phyloP scores from a whole-genome alignment of 2,888 invertebrate genomes.

The Scaeva pyrastri region DNA sequence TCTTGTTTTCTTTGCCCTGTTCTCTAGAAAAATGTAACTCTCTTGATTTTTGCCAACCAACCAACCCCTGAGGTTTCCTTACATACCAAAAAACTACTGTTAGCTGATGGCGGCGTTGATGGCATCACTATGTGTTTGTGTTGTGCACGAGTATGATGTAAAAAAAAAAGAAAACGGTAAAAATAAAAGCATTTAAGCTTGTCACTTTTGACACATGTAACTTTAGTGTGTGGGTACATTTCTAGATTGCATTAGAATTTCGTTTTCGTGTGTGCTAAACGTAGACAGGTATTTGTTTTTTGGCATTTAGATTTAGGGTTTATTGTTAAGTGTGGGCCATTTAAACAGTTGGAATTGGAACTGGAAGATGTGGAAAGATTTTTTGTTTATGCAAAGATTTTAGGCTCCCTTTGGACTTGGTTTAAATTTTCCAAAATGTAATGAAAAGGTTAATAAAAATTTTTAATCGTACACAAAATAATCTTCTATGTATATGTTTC shows the following conservation, averaged over 20 bases:
- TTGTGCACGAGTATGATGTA: constrained; percentile 5
- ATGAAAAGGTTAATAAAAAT: too few relatives aligned
- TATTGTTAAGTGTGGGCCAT: too few relatives aligned
- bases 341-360: too few relatives aligned
- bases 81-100: background rate
- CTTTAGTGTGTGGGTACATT: too few relatives aligned
- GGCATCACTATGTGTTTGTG: background rate
- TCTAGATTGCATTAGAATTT: constrained; percentile 30
- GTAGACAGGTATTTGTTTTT: background rate
- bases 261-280: background rate
- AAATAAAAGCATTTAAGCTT: constrained; percentile 36
- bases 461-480: too few relatives aligned
- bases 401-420: too few relatives aligned
- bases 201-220: constrained; percentile 42
- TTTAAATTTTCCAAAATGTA: too few relatives aligned
- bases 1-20: background rate
- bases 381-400: too few relatives aligned
- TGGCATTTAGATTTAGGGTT: too few relatives aligned
- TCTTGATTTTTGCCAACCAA: constrained; percentile 37
- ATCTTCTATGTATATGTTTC: too few relatives aligned
- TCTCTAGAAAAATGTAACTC: constrained; percentile 5
- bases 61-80: constrained; percentile 19
- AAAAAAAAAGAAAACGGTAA: background rate
- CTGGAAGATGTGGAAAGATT: too few relatives aligned
- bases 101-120: background rate